phyloP scores from a whole-genome alignment of 2,888 invertebrate genomes.

The Drosophila pseudotalamancana region DNA sequence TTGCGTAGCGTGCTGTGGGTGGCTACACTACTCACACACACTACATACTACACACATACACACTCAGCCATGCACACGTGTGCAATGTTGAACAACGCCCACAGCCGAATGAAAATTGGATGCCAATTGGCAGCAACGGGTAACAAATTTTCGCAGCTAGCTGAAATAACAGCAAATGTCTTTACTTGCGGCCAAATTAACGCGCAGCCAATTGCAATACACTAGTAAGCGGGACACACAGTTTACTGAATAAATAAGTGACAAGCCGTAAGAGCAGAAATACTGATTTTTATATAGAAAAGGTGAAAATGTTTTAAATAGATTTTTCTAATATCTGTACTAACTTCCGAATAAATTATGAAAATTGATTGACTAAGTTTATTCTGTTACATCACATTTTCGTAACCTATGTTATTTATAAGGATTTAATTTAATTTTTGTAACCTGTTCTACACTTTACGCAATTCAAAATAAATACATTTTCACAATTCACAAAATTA shows the following conservation, averaged over 20 bases:
- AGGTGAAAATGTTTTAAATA: too few relatives aligned
- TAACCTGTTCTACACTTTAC: too few relatives aligned
- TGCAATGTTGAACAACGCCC: conserved; percentile 50
- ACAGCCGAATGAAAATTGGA: conserved; percentile 60
- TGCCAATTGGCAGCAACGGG: conserved; percentile 62
- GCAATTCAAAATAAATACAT: too few relatives aligned
- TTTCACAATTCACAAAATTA: too few relatives aligned
- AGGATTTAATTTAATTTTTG: too few relatives aligned
- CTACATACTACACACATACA: conserved; percentile 11
- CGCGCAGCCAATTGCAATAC: conserved; percentile 31
- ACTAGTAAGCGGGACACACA: conserved; percentile 5
- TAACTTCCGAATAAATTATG: too few relatives aligned
- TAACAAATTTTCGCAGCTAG: conserved; percentile 53
- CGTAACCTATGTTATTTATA: too few relatives aligned
- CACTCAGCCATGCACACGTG: conserved; percentile 8
- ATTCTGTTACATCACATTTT: too few relatives aligned
- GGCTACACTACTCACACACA: conserved; percentile 25
- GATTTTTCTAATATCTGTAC: too few relatives aligned
- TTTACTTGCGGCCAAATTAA: conserved; percentile 43
- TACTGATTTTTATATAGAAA: too few relatives aligned
- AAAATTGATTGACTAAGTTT: too few relatives aligned
- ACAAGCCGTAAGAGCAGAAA: too few relatives aligned
- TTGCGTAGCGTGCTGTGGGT: conserved; percentile 40
- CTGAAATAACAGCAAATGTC: conserved; percentile 28
- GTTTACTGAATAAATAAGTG: background rate